Conservation (phyloP, 92 coral and sea anemone species). For the Epizoanthus fatuus region DNA sequence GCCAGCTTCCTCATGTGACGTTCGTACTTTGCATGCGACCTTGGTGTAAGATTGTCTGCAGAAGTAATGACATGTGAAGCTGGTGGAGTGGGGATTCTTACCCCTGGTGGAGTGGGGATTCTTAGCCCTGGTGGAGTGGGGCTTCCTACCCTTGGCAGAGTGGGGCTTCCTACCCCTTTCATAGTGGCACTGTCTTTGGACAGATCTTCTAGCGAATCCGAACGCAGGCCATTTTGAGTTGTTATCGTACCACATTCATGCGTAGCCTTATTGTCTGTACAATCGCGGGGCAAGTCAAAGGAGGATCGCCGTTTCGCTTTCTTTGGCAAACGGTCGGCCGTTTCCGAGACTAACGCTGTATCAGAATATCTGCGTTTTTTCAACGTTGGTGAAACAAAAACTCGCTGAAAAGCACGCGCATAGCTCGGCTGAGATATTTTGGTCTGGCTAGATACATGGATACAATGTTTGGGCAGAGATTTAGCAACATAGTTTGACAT, state of each 20-base stretch:
- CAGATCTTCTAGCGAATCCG: background rate
- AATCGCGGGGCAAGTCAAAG: background rate
- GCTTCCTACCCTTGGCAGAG: background rate
- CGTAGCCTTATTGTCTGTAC: background rate
- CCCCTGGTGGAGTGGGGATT: background rate
- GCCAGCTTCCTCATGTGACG: conserved; percentile 6
- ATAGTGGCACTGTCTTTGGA: background rate
- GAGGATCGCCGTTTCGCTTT: background rate
- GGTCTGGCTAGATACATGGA: background rate
- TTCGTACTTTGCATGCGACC: conserved; percentile 7
- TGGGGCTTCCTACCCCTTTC: background rate
- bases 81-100: background rate
- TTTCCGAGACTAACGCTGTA: background rate
- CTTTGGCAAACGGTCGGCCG: background rate
- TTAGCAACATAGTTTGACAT: too few species aligned
- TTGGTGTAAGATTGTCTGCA: conserved; percentile 4
- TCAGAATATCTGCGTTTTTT: conserved; percentile 7
- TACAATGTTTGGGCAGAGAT: too few species aligned
- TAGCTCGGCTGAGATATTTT: background rate
- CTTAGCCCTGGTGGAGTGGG: background rate
- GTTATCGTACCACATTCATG: background rate
- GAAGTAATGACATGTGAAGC: background rate
- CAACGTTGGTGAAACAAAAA: background rate
- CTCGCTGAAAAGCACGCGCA: conserved; percentile 14
- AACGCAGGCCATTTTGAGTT: background rate